A percentile compares a stretch with the other conserved stretches of the same genome.
Evolutionary conservation across 2,888 invertebrate genomes (phyloP).

Genomic region (Onthophagus sagittarius): DNA sequence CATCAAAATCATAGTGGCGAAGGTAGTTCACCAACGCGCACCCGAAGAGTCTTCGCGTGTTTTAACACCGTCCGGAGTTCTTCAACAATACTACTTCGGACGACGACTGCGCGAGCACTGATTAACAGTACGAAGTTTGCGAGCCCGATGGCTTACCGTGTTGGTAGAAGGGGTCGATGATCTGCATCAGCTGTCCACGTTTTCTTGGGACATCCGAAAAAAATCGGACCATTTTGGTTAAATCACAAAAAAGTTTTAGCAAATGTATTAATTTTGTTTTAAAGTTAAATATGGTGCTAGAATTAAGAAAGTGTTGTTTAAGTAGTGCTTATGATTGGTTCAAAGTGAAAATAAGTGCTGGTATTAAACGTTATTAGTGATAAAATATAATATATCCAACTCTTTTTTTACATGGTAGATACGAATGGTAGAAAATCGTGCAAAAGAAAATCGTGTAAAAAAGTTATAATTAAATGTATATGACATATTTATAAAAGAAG

Average conservation of each 20-base stretch:
- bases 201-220: background rate
- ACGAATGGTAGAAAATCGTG: no score
- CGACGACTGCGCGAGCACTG: conserved; percentile 23
- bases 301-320: no score
- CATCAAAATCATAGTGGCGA: background rate
- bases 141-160: background rate
- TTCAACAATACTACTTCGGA: background rate
- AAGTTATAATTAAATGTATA: no score
- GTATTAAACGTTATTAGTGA: no score
- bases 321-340: no score
- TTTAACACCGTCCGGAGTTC: background rate
- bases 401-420: no score
- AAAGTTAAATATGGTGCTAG: no score
- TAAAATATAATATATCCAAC: no score
- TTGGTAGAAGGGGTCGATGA: conserved; percentile 33
- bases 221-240: background rate
- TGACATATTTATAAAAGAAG: no score
- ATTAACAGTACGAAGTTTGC: conserved; percentile 19
- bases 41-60: background rate
- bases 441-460: no score
- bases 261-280: no score
- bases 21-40: background rate
- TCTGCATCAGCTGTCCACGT: conserved; percentile 34
- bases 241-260: background rate
- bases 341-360: no score